Evolutionary conservation across 1,140 invertebrate species (phyloP).

Genomic region (Piezodorus guildinii): DNA sequence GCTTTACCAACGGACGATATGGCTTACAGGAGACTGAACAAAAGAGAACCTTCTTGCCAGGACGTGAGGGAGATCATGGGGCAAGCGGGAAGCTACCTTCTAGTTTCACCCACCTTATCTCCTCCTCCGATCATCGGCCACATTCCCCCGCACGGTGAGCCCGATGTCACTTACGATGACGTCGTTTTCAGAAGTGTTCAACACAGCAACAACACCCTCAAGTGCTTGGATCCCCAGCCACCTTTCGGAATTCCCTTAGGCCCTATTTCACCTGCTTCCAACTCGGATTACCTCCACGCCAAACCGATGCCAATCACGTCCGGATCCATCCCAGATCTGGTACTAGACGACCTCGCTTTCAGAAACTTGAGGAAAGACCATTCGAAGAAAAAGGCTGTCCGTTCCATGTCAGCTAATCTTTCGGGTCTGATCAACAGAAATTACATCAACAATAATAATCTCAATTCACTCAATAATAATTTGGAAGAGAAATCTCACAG

Average conservation of each 20-base stretch:
- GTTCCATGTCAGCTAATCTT: constrained; percentile 69
- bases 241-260: constrained; percentile 80
- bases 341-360: constrained; percentile 77
- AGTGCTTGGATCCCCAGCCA: constrained; percentile 65
- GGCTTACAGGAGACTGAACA: constrained; percentile 58
- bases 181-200: constrained; percentile 67
- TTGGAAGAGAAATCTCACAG: constrained; percentile 33
- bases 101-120: constrained; percentile 51
- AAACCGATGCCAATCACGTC: constrained; percentile 50
- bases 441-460: constrained; percentile 23
- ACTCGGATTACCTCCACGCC: constrained; percentile 72
- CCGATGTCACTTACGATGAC: constrained; percentile 72
- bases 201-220: constrained; percentile 57
- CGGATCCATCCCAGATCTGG: constrained; percentile 61
- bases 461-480: constrained; percentile 26
- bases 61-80: constrained; percentile 44
- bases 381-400: constrained; percentile 57
- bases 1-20: constrained; percentile 55
- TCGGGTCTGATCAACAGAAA: constrained; percentile 41
- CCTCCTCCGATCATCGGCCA: constrained; percentile 29
- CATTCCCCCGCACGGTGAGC: constrained; percentile 39
- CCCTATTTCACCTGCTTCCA: constrained; percentile 58
- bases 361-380: constrained; percentile 69
- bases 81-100: constrained; percentile 57
- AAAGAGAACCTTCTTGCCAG: constrained; percentile 30